A percentile compares a stretch with the other conserved stretches of the same genome.
Conservation (phyloP, 1,140 invertebrate species). For the Aleiodes sp. region DNA sequence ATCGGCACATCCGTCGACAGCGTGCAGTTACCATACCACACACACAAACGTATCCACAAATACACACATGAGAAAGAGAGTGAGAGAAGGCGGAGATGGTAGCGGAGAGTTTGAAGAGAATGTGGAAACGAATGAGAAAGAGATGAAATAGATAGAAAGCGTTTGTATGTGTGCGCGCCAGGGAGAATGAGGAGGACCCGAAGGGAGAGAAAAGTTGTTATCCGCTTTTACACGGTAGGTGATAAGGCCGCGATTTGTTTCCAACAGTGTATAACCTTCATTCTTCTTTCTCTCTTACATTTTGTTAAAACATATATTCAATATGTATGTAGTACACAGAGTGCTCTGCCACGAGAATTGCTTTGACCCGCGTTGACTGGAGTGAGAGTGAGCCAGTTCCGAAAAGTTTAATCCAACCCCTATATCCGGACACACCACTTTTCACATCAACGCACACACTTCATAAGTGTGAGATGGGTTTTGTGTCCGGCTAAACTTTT, state of each 20-base stretch:
- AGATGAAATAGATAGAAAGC: slow-evolving; percentile 24
- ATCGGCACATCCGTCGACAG: slow-evolving; percentile 38
- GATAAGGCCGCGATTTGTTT: slow-evolving; percentile 60
- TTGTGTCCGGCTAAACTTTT: not conserved
- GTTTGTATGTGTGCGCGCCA: slow-evolving; percentile 23
- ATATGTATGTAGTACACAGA: not conserved
- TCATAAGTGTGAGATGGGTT: not conserved
- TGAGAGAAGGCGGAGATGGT: slow-evolving; percentile 23
- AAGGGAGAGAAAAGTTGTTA: slow-evolving; percentile 57
- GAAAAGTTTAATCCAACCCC: slow-evolving; percentile 29
- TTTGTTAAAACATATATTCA: not conserved
- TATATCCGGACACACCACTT: slow-evolving; percentile 2
- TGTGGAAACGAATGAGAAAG: slow-evolving; percentile 6
- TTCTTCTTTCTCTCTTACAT: not conserved
- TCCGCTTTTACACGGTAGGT: slow-evolving; percentile 52
- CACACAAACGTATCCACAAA: not conserved
- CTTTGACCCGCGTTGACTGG: not conserved
- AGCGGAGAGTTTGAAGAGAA: slow-evolving; percentile 19
- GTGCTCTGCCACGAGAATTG: not conserved
- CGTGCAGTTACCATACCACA: not conserved
- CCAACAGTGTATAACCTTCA: slow-evolving; percentile 36
- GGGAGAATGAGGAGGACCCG: slow-evolving; percentile 19
- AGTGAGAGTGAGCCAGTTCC: not conserved
- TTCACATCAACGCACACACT: not conserved
- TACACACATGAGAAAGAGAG: slow-evolving; percentile 1